Base-by-base conservation (phyloP, 1,140 invertebrate species). In the Drosophila gunungcola region DNA sequence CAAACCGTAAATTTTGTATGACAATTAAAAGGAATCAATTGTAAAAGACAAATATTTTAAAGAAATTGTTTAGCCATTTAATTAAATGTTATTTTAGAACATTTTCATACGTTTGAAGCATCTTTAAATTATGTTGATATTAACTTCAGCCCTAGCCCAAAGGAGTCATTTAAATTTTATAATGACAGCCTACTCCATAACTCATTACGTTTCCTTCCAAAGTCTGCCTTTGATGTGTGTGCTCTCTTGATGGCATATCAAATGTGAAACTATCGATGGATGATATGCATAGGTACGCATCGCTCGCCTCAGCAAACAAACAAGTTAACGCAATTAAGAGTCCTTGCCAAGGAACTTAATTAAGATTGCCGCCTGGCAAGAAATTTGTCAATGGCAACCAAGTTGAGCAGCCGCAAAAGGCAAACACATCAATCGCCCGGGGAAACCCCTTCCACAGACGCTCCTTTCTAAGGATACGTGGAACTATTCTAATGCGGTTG, bases 181-280 rank as follows among this genome's bases (percentile, higher is more conserved):
- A 53, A 69, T 48, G 49, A n/a, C 49, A 53, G 41, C 25, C 25
- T 29, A 9, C 25, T 9, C 7, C 42, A 10, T 32, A 27, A 55
- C 2, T 46, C 25, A 6, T 34, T 49, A 48, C 43, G 43, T 42
- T 10, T 32, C 11, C 29, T 6, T 16, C 38, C 10, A 49, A 16
- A 11, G 55, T 49, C 61, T 80, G 80, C 32, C 80, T 89, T 89
- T 89, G 84, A 89, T 89, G 84, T 80, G 16, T 52, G 42, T 12
- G n/a, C 36, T 34, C 11, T 41, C 56, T 61, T 77, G 48, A 67
- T 27, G 79, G 70, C 69, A 89, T 84, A 83, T 80, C 76, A 89
- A 89, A 86, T 89, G 80, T 68, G 65, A 32, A 88, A 89, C 83
- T 88, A 89, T 89, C 84, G 85, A 89, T 89, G 88, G 54, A 72